Evolutionary conservation across 2,113 vertebrate species (phyloP).

Genomic region (Caloenas nicobarica): DNA sequence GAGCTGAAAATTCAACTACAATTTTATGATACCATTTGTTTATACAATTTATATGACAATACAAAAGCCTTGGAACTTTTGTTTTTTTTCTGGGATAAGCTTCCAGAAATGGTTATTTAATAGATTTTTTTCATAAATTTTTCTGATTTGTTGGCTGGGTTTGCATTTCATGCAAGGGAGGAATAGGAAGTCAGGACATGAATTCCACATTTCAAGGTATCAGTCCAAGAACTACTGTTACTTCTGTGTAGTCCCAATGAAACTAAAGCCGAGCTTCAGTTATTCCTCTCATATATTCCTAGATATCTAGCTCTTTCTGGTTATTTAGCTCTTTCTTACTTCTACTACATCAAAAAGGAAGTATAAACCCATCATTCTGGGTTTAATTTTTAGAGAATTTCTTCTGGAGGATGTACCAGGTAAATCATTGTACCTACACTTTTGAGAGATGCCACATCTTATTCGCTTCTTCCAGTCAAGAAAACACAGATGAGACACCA

Average conservation of each 20-base stretch:
- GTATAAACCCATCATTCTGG: background rate
- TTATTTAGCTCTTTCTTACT: background rate
- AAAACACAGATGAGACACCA: background rate
- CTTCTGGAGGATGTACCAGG: background rate
- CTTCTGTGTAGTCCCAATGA: background rate
- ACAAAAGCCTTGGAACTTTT: background rate
- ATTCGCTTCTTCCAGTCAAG: background rate
- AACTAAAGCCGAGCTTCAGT: background rate
- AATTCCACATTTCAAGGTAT: background rate
- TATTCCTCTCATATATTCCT: background rate
- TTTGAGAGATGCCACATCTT: background rate
- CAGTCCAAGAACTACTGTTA: background rate
- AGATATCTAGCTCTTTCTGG: background rate
- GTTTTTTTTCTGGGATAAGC: background rate
- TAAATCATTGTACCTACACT: background rate
- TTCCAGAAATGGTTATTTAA: background rate
- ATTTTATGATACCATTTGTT: background rate
- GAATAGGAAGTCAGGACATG: background rate
- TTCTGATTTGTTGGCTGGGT: background rate
- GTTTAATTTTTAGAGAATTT: background rate
- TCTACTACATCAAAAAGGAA: background rate
- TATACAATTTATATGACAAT: background rate
- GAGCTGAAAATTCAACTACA: background rate
- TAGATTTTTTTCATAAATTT: background rate
- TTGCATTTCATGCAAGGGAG: background rate